Percentiles rank a stretch among this genome's conserved stretches.
Conservation (phyloP, 2,113 vertebrate genomes). For the Colius striatus region DNA sequence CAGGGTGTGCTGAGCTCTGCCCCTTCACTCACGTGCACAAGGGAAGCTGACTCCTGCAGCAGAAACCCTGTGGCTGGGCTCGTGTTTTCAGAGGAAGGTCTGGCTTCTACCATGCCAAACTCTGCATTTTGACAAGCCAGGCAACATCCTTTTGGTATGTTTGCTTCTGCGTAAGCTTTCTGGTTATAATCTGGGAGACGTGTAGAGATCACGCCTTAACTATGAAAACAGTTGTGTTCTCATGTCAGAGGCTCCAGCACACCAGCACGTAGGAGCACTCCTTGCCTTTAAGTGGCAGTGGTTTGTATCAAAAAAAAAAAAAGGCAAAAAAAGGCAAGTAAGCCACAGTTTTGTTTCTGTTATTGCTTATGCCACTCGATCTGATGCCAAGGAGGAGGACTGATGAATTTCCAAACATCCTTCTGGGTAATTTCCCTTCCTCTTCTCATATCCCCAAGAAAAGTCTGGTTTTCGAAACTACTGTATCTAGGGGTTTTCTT, state of each 20-base stretch:
- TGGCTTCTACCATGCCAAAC: background rate
- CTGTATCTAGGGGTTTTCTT: background rate
- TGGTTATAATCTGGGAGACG: background rate
- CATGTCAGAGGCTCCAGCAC: background rate
- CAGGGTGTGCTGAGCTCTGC: background rate
- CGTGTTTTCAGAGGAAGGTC: background rate
- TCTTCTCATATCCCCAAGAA: background rate
- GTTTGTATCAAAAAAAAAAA: background rate
- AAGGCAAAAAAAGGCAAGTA: background rate
- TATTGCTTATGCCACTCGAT: background rate
- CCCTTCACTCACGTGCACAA: accelerated
- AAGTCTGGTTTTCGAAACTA: background rate
- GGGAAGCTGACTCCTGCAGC: background rate
- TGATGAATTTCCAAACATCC: background rate
- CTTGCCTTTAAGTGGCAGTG: background rate
- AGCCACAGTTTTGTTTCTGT: background rate
- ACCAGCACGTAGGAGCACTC: background rate
- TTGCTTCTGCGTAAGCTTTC: background rate
- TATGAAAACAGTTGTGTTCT: background rate
- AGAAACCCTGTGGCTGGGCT: background rate
- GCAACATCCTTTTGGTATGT: background rate
- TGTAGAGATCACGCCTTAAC: background rate
- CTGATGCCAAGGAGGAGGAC: background rate
- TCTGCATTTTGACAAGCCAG: background rate
- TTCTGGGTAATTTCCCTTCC: background rate